phyloP scores from a whole-genome alignment of 1,140 invertebrate genomes.

The Drosophila subobscura region DNA sequence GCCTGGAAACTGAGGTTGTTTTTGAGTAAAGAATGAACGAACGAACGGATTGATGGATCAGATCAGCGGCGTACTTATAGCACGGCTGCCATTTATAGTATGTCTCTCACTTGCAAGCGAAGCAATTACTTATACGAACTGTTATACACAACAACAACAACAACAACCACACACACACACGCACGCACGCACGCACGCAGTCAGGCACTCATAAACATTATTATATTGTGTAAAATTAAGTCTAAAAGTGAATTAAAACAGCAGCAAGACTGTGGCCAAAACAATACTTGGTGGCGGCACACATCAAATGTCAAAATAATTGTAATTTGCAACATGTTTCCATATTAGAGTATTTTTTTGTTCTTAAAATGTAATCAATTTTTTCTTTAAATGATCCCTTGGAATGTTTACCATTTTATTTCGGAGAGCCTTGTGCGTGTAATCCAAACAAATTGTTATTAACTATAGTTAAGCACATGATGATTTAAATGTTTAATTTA shows the following conservation, averaged over 20 bases:
- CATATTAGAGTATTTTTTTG: too few species aligned
- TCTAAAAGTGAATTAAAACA: neutral
- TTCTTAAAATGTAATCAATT: too few species aligned
- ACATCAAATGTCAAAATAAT: too few species aligned
- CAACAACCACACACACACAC: slow-evolving; percentile 8
- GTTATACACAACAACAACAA: slow-evolving; percentile 45
- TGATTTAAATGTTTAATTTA: neutral
- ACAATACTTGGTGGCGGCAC: neutral
- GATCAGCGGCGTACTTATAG: slow-evolving; percentile 38
- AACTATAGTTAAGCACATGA: neutral
- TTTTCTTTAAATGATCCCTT: too few species aligned
- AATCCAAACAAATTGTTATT: too few species aligned
- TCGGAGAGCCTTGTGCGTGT: too few species aligned
- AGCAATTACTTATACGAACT: slow-evolving; percentile 64
- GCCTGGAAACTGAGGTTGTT: too few species aligned
- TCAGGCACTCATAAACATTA: too few species aligned
- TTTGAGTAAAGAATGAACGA: too few species aligned
- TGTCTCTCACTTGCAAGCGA: slow-evolving; percentile 29
- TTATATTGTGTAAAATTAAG: slow-evolving; percentile 10
- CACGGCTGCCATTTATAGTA: slow-evolving; percentile 25
- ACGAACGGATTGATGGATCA: neutral
- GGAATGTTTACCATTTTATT: too few species aligned
- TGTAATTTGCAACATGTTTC: too few species aligned
- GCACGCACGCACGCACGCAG: slow-evolving; percentile 4
- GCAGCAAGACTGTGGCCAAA: neutral